Conservation (phyloP, 2,113 vertebrate species). For the Sinosuthora webbiana region DNA sequence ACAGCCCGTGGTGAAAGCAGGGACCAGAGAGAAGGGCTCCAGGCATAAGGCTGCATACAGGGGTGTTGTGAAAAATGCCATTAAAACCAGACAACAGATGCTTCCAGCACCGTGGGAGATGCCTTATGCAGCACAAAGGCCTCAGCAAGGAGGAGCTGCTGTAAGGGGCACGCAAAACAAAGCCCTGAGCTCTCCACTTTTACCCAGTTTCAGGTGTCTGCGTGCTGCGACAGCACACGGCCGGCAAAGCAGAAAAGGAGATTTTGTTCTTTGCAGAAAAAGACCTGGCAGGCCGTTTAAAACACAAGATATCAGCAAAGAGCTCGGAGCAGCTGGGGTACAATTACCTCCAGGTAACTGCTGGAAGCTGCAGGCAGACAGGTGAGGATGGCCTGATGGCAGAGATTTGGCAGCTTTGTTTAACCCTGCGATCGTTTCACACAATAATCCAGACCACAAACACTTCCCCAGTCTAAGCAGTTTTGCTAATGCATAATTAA, state of each 20-base stretch:
- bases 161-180: neutral
- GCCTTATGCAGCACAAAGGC: neutral
- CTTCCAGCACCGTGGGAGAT: neutral
- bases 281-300: neutral
- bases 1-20: neutral
- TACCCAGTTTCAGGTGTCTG: neutral
- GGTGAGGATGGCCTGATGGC: constrained; percentile 21
- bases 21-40: neutral
- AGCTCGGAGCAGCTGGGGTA: constrained; percentile 18
- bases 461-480: neutral
- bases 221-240: neutral
- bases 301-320: neutral
- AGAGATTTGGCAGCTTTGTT: constrained; percentile 12
- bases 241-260: neutral
- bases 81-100: constrained; percentile 31
- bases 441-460: neutral
- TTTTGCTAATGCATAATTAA: constrained; percentile 41
- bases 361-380: constrained; percentile 26
- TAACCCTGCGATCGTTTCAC: neutral
- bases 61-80: neutral
- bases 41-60: neutral
- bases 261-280: neutral
- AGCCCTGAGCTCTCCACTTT: neutral
- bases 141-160: neutral
- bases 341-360: neutral